Evolutionary conservation across 2,888 invertebrate species (phyloP).

Genomic region (Podotricha telesiphe): DNA sequence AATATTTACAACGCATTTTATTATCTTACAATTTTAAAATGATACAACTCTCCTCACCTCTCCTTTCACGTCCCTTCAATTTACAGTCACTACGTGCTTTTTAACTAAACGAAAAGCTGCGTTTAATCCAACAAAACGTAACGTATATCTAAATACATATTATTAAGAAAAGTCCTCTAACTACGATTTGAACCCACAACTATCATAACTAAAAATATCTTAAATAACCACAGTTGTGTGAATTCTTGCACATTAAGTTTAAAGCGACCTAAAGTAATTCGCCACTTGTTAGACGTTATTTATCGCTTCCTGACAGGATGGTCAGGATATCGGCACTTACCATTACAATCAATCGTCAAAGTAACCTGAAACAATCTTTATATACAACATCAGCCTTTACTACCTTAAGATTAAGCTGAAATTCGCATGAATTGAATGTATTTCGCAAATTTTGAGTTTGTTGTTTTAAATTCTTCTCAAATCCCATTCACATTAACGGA

Average conservation of each 20-base stretch:
- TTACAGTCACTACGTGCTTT: no score
- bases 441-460: slow-evolving; percentile 26
- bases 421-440: slow-evolving; percentile 1
- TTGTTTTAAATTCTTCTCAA: slow-evolving; percentile 28
- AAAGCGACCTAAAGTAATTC: slow-evolving; percentile 42
- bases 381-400: slow-evolving; percentile 29
- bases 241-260: slow-evolving; percentile 18
- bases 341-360: slow-evolving; percentile 35
- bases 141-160: no score
- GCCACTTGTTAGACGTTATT: slow-evolving; percentile 50
- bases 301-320: slow-evolving; percentile 53
- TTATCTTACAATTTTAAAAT: no score
- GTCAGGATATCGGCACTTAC: slow-evolving; percentile 55
- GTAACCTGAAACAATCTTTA: slow-evolving; percentile 9
- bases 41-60: no score
- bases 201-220: no score
- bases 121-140: no score
- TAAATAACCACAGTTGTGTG: no score
- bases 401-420: neutral
- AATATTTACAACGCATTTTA: no score
- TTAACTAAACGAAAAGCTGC: no score
- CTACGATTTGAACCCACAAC: no score
- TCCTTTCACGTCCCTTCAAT: no score
- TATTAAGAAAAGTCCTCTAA: no score
- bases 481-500: slow-evolving; percentile 39